A percentile compares a stretch with the other conserved stretches of the same genome.
Evolutionary conservation across 2,113 vertebrate species (phyloP).

Genomic region (Lates calcarifer): DNA sequence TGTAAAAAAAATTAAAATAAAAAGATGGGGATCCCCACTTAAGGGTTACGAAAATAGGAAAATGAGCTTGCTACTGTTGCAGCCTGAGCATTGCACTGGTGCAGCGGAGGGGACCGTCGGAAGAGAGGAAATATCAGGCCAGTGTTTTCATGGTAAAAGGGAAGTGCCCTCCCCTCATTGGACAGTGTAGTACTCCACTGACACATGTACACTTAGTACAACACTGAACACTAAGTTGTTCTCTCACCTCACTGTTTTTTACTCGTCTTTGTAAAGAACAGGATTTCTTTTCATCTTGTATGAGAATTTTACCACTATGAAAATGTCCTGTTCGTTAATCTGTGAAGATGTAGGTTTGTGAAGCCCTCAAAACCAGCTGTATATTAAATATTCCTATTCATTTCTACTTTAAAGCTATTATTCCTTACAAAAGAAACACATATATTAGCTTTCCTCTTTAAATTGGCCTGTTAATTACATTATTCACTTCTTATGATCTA

Average conservation of each 20-base stretch:
- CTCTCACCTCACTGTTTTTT: too few species aligned
- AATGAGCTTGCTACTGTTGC: slow-evolving; percentile 47
- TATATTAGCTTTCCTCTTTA: too few species aligned
- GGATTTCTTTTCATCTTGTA: too few species aligned
- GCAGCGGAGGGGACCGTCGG: slow-evolving; percentile 15
- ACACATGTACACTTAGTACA: background rate
- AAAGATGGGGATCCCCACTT: slow-evolving; percentile 21
- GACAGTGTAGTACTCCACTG: background rate
- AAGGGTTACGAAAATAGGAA: slow-evolving; percentile 30
- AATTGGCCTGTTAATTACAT: background rate
- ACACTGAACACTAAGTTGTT: too few species aligned
- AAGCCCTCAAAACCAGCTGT: background rate
- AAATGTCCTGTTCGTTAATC: background rate
- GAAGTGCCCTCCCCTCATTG: slow-evolving; percentile 67
- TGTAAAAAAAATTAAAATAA: background rate
- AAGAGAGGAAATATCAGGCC: slow-evolving; percentile 54
- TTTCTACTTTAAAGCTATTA: background rate
- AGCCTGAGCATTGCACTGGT: slow-evolving; percentile 65
- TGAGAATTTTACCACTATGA: too few species aligned
- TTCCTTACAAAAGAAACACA: background rate
- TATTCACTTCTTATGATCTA: background rate
- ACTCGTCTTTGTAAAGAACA: too few species aligned
- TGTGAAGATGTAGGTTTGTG: background rate
- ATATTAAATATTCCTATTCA: background rate
- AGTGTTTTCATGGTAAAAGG: slow-evolving; percentile 18